Evolutionary conservation across 2,888 invertebrate genomes (phyloP), one percentile per base, ranked within the genome.

Genomic region (Hydroisotoma schaefferi): DNA sequence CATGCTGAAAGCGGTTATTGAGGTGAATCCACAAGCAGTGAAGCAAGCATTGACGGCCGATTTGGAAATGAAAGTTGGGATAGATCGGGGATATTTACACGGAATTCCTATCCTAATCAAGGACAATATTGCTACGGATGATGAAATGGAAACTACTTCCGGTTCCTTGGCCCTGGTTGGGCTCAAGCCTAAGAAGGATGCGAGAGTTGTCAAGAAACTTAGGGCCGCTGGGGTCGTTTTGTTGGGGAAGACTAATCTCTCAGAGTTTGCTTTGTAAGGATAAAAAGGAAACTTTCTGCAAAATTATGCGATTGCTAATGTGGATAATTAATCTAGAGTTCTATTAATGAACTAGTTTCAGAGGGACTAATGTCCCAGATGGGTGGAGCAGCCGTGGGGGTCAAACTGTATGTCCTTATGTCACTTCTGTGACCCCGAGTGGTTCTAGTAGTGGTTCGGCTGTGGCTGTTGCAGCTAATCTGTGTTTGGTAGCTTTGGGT

Each of bases 301-400:
- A 25, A 2, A 22, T n/a, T n/a, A n/a, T n/a, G n/a, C n/a, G n/a
- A n/a, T n/a, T n/a, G n/a, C n/a, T n/a, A n/a, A n/a, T n/a, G n/a
- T n/a, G n/a, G n/a, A n/a, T n/a, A n/a, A n/a, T n/a, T n/a, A n/a
- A n/a, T n/a, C n/a, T n/a, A n/a, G n/a, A n/a, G n/a, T n/a, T n/a
- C n/a, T n/a, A n/a, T n/a, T n/a, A n/a, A n/a, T n/a, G n/a, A n/a
- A n/a, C n/a, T n/a, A 67, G 67, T 38, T 65, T 67, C 38, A 47
- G 65, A 4, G 62, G 58, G 18, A 49, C 49, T 3, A 28, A 58
- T 26, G 52, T 62, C n/a, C 62, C 62, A n/a, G 53, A 46, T 40
- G 67, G 67, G 0, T 67, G 67, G 67, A 67, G 67, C 55, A 55
- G 67, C 6, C 20, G 57, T n/a, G 67, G 67, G 1, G 57, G 57